Conservation (phyloP, 2,113 vertebrate species). For the Gracilinanus agilis region DNA sequence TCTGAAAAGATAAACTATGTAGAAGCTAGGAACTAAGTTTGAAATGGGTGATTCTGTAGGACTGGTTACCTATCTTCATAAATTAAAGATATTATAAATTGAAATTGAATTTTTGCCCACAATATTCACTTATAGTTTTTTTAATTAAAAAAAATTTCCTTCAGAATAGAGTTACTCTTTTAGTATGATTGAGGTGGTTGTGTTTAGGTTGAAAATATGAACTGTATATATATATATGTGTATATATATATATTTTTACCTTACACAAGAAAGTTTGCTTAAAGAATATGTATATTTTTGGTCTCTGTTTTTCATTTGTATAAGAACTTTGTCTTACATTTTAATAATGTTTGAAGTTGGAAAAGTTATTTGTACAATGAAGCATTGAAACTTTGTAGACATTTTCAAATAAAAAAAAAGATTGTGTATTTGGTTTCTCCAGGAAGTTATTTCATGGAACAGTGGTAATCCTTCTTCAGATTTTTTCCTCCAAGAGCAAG, state of each 20-base stretch:
- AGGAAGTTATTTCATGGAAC: slow-evolving; percentile 50
- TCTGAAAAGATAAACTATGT: slow-evolving; percentile 46
- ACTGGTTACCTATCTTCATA: slow-evolving; percentile 46
- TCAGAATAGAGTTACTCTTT: slow-evolving; percentile 58
- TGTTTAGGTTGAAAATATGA: slow-evolving; percentile 67
- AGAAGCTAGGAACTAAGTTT: slow-evolving; percentile 47
- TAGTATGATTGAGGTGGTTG: slow-evolving; percentile 69
- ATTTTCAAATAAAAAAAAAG: too few relatives aligned
- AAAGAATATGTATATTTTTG: too few relatives aligned
- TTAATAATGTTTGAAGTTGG: too few relatives aligned
- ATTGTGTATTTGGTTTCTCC: slow-evolving; percentile 68
- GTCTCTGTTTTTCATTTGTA: too few relatives aligned
- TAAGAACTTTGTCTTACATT: too few relatives aligned
- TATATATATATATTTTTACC: too few relatives aligned
- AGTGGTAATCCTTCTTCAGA: slow-evolving; percentile 51
- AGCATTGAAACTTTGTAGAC: too few relatives aligned
- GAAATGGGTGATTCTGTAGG: slow-evolving; percentile 3
- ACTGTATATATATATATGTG: slow-evolving; percentile 74
- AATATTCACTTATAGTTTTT: slow-evolving; percentile 39
- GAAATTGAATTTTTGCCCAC: slow-evolving; percentile 51
- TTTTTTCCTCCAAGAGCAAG: slow-evolving; percentile 17
- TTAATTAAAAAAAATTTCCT: slow-evolving; percentile 31
- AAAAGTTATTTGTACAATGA: too few relatives aligned
- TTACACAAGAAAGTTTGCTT: slow-evolving; percentile 65
- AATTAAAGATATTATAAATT: slow-evolving; percentile 24